phyloP scores from a whole-genome alignment of 2,113 vertebrate species.

The Platysteira castanea region DNA sequence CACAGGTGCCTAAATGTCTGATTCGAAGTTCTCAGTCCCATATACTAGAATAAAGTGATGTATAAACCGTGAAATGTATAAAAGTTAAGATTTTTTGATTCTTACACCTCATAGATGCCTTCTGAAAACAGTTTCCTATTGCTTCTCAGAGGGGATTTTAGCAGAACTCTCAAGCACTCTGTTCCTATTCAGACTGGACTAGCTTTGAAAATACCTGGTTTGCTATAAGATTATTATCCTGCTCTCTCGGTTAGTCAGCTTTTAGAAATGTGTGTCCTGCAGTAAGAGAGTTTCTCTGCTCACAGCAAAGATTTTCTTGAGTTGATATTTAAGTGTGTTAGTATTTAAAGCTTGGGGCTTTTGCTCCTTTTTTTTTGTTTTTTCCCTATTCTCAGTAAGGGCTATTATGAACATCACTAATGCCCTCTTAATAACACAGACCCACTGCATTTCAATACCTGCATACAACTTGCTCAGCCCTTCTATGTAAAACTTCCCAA shows the following conservation, averaged over 20 bases:
- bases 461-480: background rate
- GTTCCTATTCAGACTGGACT: background rate
- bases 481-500: conserved; percentile 15
- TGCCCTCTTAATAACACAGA: background rate
- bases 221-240: background rate
- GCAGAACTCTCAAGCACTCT: background rate
- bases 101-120: background rate
- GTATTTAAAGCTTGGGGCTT: background rate
- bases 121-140: background rate
- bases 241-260: background rate
- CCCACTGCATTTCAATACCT: background rate
- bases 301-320: background rate
- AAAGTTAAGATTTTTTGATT: background rate
- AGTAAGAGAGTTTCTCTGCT: background rate
- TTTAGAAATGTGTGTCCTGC: background rate
- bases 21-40: background rate
- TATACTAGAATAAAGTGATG: background rate
- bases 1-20: background rate
- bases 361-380: background rate
- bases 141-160: background rate
- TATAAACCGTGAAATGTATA: background rate
- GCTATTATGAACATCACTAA: background rate
- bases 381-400: background rate
- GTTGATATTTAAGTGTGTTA: background rate
- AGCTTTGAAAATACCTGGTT: background rate